Evolutionary conservation across 2,888 invertebrate species (phyloP), one percentile per base, ranked within the genome.

Genomic region (Papilio gigon): DNA sequence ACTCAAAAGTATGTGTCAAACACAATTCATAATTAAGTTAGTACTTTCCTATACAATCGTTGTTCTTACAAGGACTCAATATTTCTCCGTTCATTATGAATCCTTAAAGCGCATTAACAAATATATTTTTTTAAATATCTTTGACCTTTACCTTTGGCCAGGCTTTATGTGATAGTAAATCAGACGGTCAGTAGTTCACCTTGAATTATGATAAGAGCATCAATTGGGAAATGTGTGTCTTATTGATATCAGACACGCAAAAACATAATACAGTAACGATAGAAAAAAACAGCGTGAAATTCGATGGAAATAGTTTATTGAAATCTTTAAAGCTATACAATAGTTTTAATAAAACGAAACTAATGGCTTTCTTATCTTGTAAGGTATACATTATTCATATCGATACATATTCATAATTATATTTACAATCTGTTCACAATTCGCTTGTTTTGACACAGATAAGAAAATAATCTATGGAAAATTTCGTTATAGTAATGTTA

Each of bases 131-230:
- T n/a, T n/a, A n/a, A n/a, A n/a, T n/a, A n/a, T n/a, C n/a, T n/a
- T n/a, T n/a, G n/a, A n/a, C n/a, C n/a, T n/a, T n/a, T n/a, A n/a
- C n/a, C n/a, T n/a, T n/a, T n/a, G n/a, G n/a, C n/a, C n/a, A n/a
- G n/a, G n/a, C n/a, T 53, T 53, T n/a, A 12, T 30, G 17, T 17
- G n/a, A 30, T 30, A 53, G n/a, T 53, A 53, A 53, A 53, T n/a
- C 17, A 8, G 2, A 4, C n/a, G n/a, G n/a, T 30, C 30, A 30
- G 1, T 30, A 53, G 17, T 30, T 53, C n/a, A 9, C 30, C 53
- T 53, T 53, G 53, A 53, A 53, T 53, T 53, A 53, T 30, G 27
- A 27, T 17, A 53, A 53, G 30, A 53, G n/a, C 27, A n/a, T 53
- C 53, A 53, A 53, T 53, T 30, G n/a, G 30, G 53, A 30, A 30